Percentiles rank a stretch among this genome's conserved stretches.
phyloP scores from a whole-genome alignment of 1,140 invertebrate genomes.

The Pseudomyrmex dendroicus region DNA sequence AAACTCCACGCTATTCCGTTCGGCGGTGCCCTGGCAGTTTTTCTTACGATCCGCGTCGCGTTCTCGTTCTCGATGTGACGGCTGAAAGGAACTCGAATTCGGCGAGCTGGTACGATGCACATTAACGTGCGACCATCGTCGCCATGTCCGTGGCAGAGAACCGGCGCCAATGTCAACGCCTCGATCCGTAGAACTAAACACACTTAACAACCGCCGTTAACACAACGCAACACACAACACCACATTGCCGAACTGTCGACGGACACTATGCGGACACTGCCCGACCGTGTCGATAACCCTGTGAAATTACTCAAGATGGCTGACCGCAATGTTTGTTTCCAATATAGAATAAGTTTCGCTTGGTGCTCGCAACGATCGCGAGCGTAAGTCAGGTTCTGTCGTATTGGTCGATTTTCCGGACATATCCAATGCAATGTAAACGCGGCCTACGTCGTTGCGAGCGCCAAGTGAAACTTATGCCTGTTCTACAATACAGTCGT shows the following conservation, averaged over 20 bases:
- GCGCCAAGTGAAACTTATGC: no score
- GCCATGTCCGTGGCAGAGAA: background rate
- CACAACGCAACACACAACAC: constrained; percentile 41
- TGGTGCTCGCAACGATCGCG: no score
- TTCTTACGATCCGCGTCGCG: constrained; percentile 27
- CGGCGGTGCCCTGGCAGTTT: background rate
- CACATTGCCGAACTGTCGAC: constrained; percentile 69
- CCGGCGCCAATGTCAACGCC: constrained; percentile 4
- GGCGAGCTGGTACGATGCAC: no score
- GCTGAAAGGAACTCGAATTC: background rate
- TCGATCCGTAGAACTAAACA: background rate
- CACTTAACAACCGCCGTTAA: constrained; percentile 12
- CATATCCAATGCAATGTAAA: no score
- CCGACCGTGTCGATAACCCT: constrained; percentile 79
- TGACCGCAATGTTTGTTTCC: constrained; percentile 59
- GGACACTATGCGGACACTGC: constrained; percentile 74
- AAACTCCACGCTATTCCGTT: constrained; percentile 22
- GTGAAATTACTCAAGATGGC: constrained; percentile 79
- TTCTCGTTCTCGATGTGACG: background rate
- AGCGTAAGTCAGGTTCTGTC: no score
- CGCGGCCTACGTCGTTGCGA: no score
- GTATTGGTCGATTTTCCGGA: no score
- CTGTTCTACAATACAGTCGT: no score
- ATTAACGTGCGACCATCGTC: background rate
- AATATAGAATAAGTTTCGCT: constrained; percentile 63